Evolutionary conservation across 2,888 invertebrate genomes (phyloP).

Genomic region (Thyatira batis): DNA sequence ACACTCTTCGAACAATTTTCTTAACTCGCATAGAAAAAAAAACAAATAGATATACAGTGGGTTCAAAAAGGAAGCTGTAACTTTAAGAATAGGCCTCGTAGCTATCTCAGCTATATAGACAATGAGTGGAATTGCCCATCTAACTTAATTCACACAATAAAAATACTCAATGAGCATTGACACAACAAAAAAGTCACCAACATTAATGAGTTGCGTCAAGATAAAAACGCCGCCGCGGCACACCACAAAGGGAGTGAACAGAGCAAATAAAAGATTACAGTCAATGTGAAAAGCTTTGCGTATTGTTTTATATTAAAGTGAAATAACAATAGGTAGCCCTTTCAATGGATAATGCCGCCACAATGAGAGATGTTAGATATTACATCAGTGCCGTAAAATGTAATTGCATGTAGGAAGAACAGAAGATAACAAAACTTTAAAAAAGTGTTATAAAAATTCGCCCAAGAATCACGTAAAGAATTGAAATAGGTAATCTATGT

Average conservation of each 20-base stretch:
- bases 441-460: too few species aligned
- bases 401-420: too few species aligned
- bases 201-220: slow-evolving; percentile 72
- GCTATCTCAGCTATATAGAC: slow-evolving; percentile 24
- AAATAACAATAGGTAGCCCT: slow-evolving; percentile 81
- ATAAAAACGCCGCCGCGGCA: slow-evolving; percentile 73
- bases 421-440: too few species aligned
- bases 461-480: too few species aligned
- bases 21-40: background rate
- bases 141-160: slow-evolving; percentile 40
- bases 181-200: slow-evolving; percentile 39
- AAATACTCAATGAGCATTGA: slow-evolving; percentile 39
- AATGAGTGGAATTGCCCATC: slow-evolving; percentile 36
- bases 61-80: background rate
- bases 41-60: background rate
- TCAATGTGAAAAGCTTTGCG: slow-evolving; percentile 70
- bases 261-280: slow-evolving; percentile 69
- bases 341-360: slow-evolving; percentile 79
- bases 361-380: slow-evolving; percentile 59
- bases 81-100: slow-evolving; percentile 11
- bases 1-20: background rate
- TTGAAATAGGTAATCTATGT: too few species aligned
- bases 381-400: too few species aligned
- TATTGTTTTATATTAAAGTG: slow-evolving; percentile 81
- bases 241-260: slow-evolving; percentile 57